Evolutionary conservation across 1,140 invertebrate species (phyloP), one percentile per base, ranked within the genome.

Genomic region (Pseudomyrmex flavicornis): DNA sequence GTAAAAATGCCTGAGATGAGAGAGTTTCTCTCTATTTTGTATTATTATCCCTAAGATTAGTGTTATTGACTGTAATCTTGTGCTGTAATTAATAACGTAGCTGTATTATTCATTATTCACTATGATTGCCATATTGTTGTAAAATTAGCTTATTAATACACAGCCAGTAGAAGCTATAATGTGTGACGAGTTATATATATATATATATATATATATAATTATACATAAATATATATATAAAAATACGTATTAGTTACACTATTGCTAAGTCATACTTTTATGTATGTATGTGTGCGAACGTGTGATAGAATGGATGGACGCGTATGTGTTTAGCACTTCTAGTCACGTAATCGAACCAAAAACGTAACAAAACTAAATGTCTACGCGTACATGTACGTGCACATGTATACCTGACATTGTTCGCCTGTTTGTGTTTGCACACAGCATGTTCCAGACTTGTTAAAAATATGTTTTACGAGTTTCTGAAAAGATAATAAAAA

Each of bases 191-290:
- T 84, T 86, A 85, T 83, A 80, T 70, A 80, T 70, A 80, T 70
- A 80, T 22, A 22, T 22, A 22, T 68, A 88, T 88, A 69, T 48
- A 84, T 69, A 79, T 59, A 79, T 72, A 75, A 61, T 72, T 76
- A 85, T 88, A 70, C 70, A 69, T 88, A 84, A 35, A 35, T 85
- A 85, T 83, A 80, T 70, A 80, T 72, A 80, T 80, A 80, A 66
- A 72, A 50, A 87, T 88, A 73, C 66, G 66, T 68, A 88, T 87
- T 87, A 85, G 85, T 82, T 85, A 88, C 87, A 88, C 61, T 91
- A 88, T 76, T 88, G 75, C 85, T 92, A 92, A 92, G 89, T 92
- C 92, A 90, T 92, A 92, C 86, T 82, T 85, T 87, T 89, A 87
- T 85, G 76, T 80, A 26, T 77, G 63, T 72, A 70, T 59, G 66